phyloP scores from a whole-genome alignment of 2,797 vertebrate species.

The Rhinoraja longicauda region DNA sequence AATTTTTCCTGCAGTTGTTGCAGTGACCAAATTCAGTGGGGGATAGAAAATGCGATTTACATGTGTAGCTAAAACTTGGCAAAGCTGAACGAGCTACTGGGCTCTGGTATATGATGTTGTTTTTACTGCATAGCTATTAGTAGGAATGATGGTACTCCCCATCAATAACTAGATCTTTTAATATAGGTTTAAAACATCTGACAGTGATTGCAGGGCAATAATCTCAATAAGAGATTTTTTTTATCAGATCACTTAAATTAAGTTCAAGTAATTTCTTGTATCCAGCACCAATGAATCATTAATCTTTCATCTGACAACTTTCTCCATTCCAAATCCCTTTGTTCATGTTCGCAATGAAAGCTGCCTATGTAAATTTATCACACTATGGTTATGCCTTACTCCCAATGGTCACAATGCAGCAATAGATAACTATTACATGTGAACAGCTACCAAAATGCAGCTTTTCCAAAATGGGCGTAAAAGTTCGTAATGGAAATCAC shows the following conservation, averaged over 20 bases:
- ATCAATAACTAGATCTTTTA: background rate
- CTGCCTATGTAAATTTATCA: background rate
- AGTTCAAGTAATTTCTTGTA: background rate
- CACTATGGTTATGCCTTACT: background rate
- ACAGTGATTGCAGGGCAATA: background rate
- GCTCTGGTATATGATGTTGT: background rate
- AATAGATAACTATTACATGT: background rate
- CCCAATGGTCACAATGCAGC: background rate
- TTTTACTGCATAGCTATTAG: background rate
- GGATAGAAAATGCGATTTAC: background rate
- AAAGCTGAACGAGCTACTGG: background rate
- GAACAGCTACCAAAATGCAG: background rate
- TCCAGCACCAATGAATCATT: background rate
- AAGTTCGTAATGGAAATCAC: background rate
- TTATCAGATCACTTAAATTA: background rate
- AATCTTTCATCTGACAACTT: background rate
- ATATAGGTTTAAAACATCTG: background rate
- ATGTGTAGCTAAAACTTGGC: background rate
- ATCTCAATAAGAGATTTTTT: too few relatives aligned
- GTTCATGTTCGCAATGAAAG: background rate
- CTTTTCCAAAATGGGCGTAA: background rate
- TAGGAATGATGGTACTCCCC: background rate
- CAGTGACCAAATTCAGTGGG: background rate
- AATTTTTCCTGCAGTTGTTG: background rate
- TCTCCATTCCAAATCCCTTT: background rate